Conservation (phyloP, 2,113 vertebrate species). For the Phaethornis superciliosus region DNA sequence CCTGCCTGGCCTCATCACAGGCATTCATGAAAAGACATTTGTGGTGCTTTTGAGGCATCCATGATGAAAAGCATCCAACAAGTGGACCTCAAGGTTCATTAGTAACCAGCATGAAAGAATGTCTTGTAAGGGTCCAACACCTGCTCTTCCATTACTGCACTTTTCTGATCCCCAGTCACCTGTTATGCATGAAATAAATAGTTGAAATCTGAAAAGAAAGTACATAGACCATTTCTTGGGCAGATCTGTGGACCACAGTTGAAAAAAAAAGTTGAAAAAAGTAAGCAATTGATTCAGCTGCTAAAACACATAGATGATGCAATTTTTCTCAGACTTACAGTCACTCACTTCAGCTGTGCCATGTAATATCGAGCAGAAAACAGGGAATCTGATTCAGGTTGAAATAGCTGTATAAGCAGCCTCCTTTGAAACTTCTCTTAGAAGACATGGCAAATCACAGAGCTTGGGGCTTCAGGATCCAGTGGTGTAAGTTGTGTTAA, state of each 20-base stretch:
- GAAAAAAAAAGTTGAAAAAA: not conserved
- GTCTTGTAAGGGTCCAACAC: not conserved
- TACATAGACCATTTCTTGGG: not conserved
- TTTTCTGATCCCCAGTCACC: not conserved
- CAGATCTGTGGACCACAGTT: not conserved
- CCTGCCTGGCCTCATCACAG: not conserved
- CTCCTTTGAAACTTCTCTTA: not conserved
- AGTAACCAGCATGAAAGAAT: not conserved
- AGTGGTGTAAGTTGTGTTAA: not conserved
- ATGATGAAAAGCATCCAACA: not conserved
- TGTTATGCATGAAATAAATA: not conserved
- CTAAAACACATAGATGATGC: accelerated
- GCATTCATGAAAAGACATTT: not conserved
- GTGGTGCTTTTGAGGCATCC: not conserved
- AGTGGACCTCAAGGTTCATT: not conserved
- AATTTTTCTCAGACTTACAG: not conserved
- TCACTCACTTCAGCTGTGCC: not conserved
- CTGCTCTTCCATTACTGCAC: not conserved
- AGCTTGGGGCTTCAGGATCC: not conserved
- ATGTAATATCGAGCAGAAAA: not conserved
- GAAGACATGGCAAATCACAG: not conserved
- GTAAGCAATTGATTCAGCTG: not conserved
- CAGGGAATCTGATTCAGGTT: not conserved
- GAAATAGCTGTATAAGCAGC: not conserved
- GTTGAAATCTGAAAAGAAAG: not conserved